A percentile compares a stretch with the other conserved stretches of the same genome.
Conservation (phyloP, 2,113 vertebrate species). For the Nipponia nippon region DNA sequence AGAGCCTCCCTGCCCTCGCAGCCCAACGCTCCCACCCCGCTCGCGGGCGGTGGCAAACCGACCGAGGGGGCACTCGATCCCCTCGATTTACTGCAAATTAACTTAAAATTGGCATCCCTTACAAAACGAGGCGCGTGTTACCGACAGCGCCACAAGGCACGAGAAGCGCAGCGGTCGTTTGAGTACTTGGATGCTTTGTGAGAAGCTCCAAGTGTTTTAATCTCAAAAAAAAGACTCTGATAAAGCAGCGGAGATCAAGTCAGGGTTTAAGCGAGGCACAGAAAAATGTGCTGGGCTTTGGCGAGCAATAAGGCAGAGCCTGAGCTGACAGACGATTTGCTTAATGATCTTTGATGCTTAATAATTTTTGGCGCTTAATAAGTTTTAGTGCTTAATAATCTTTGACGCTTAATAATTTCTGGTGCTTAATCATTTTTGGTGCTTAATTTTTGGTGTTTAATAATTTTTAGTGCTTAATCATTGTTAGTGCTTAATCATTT, state of each 20-base stretch:
- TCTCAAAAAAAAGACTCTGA: background rate
- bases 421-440: background rate
- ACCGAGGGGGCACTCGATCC: rapidly evolving
- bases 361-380: too few relatives aligned
- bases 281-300: background rate
- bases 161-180: background rate
- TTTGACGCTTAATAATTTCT: too few relatives aligned
- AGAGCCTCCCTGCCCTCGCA: background rate
- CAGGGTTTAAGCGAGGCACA: background rate
- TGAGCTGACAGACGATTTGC: rapidly evolving
- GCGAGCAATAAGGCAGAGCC: background rate
- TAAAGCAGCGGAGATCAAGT: background rate
- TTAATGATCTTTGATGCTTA: background rate
- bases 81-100: background rate
- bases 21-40: rapidly evolving
- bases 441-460: background rate
- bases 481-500: background rate
- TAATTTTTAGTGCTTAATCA: background rate
- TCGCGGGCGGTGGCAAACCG: too few relatives aligned
- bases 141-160: rapidly evolving
- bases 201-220: background rate
- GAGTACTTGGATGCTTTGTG: background rate
- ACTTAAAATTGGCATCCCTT: background rate
- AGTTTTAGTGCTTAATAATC: background rate
- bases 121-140: rapidly evolving